phyloP scores from a whole-genome alignment of 2,888 invertebrate genomes.

The Dasysyrphus tricinctus region DNA sequence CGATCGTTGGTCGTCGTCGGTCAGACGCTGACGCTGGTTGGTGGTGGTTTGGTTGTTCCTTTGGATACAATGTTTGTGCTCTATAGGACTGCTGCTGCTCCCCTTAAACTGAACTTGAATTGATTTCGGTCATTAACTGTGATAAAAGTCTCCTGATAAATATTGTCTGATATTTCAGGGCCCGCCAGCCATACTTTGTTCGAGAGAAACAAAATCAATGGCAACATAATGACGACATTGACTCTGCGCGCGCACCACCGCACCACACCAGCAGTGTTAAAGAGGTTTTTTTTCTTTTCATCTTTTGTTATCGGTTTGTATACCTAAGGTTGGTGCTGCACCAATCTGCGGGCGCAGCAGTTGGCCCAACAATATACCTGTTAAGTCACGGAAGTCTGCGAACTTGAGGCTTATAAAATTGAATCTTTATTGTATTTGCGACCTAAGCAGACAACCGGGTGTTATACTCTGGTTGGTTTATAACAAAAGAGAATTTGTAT shows the following conservation, averaged over 20 bases:
- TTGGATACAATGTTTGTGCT: not conserved
- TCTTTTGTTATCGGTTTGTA: not conserved
- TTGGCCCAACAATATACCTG: constrained; percentile 38
- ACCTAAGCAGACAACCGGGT: constrained; percentile 44
- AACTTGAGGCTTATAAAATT: constrained; percentile 64
- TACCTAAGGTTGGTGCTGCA: constrained; percentile 9
- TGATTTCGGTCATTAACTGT: constrained; percentile 72
- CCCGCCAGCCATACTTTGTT: constrained; percentile 68
- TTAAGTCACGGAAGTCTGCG: constrained; percentile 68
- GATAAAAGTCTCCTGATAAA: constrained; percentile 70
- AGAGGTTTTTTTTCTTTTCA: not conserved
- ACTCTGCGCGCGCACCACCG: constrained; percentile 30
- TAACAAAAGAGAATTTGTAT: not conserved
- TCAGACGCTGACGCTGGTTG: not conserved
- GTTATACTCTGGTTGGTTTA: constrained; percentile 14
- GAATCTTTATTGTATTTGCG: constrained; percentile 68
- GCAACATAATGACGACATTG: constrained; percentile 75
- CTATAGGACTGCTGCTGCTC: constrained; percentile 27
- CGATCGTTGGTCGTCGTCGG: not conserved
- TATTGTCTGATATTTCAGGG: constrained; percentile 59
- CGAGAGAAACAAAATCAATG: constrained; percentile 59
- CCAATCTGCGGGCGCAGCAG: constrained; percentile 14
- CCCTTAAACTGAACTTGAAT: constrained; percentile 58
- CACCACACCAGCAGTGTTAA: not conserved
- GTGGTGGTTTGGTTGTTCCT: not conserved